Base-by-base conservation (phyloP, 2,113 vertebrate genomes). In the Eurystomus gularis region DNA sequence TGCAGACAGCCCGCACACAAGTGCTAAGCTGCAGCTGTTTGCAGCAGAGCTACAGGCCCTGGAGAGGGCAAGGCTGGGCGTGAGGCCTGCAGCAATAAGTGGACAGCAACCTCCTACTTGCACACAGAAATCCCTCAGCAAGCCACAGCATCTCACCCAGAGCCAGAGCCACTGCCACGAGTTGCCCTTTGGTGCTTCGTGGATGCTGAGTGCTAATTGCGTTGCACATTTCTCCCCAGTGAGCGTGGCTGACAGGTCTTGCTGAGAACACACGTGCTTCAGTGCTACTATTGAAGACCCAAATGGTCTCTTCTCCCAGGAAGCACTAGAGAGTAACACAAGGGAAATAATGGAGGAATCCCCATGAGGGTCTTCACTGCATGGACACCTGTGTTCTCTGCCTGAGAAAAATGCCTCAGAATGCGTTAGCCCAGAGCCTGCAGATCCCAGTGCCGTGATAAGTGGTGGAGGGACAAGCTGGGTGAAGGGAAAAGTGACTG, bases 1-100 rank as follows among this genome's bases (percentile, higher is more conserved):
- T 10, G 8, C 70, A 85, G 88, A 68, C 55, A 71, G 78, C 29
- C 52, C 1, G 0, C 2, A 3, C 0, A 0, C 2, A 1, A 54
- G 60, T 17, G 78, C 26, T 75, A 21, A 75, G 51, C 58, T 73
- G 64, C 54, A 24, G 28, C 35, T 3, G 1, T 26, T 72, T 13
- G 3, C 2, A 2, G 52, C 66, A 44, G 20, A 39, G 25, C 31
- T 52, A 13, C 13, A 6, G 35, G 62, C 23, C 35, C n/a, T 28
- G 16, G 42, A 0, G 3, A 37, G 76, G 7, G 33, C 72, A 87
- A 11, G 16, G 61, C 20, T 1, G 0, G 55, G 33, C 33, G 1
- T 0, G 2, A 42, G 33, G 8, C 7, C 68, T 23, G 62, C 60
- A 48, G 73, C 39, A 57, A 3, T 2, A 49, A 46, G 25, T 1